Evolutionary conservation across 2,113 vertebrate species (phyloP).

Genomic region (Telmatochromis sp.): DNA sequence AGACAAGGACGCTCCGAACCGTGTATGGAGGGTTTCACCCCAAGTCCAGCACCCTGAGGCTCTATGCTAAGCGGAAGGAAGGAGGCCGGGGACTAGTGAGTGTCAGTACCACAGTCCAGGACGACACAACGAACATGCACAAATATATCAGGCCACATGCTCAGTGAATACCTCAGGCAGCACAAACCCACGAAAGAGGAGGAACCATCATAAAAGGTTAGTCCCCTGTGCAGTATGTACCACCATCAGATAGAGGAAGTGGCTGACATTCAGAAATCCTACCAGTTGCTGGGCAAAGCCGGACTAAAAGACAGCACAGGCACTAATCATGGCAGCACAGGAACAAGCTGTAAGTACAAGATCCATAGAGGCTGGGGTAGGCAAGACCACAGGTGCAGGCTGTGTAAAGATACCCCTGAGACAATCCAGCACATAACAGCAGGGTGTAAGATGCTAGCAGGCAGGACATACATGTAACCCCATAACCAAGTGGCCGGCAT

Average conservation of each 20-base stretch:
- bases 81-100: accelerated
- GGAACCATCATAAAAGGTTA: accelerated
- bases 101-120: not conserved
- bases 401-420: not conserved
- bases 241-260: not conserved
- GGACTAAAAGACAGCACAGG: not conserved
- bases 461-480: accelerated
- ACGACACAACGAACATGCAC: accelerated
- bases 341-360: accelerated
- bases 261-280: accelerated
- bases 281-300: accelerated
- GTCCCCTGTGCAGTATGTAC: not conserved
- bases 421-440: not conserved
- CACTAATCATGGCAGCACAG: not conserved
- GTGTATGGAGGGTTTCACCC: not conserved
- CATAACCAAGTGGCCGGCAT: not conserved
- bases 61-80: not conserved
- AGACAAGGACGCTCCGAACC: not conserved
- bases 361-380: not conserved
- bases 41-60: not conserved
- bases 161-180: not conserved
- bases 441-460: not conserved
- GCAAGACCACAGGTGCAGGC: not conserved
- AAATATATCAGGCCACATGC: accelerated
- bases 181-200: not conserved